These are phyloP conservation scores for Drosophila nasuta DNA, from an alignment of 1,140 invertebrate genomes.

Conservation along the genomic window DNA sequence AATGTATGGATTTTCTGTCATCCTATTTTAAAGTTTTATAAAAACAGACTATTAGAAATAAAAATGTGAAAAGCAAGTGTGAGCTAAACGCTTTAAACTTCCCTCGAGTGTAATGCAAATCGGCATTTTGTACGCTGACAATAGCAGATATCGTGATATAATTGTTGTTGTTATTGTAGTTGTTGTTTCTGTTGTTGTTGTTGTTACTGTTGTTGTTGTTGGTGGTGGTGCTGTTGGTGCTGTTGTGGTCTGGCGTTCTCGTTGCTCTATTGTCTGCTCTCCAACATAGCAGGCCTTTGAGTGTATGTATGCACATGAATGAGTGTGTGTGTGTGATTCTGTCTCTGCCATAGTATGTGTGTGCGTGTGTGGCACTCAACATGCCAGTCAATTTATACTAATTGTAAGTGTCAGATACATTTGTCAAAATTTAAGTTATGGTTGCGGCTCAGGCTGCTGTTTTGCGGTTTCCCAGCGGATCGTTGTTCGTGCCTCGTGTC, in stretches of 20 bases:
- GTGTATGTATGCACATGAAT: slow-evolving; percentile 11
- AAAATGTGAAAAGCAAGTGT: neutral
- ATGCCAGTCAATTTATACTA: slow-evolving; percentile 82
- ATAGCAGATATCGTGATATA: slow-evolving; percentile 82
- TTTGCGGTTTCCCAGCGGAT: slow-evolving; percentile 57
- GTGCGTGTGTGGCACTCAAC: slow-evolving; percentile 75
- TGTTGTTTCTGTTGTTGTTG: slow-evolving; percentile 21
- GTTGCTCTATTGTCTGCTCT: slow-evolving; percentile 72
- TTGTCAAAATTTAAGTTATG: slow-evolving; percentile 83
- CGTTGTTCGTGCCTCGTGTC: slow-evolving; percentile 37
- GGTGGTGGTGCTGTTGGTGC: slow-evolving; percentile 20
- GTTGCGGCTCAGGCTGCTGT: slow-evolving; percentile 63
- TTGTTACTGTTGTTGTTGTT: slow-evolving; percentile 63
- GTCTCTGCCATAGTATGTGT: slow-evolving; percentile 38
- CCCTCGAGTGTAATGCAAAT: slow-evolving; percentile 74
- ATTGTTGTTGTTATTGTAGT: slow-evolving; percentile 54
- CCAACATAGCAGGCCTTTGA: slow-evolving; percentile 55
- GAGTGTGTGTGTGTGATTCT: slow-evolving; percentile 25
- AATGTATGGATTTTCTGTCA: too few relatives aligned
- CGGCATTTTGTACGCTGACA: slow-evolving; percentile 79
- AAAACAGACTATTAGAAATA: neutral
- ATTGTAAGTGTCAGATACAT: slow-evolving; percentile 83
- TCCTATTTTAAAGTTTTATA: neutral
- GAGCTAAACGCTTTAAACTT: slow-evolving; percentile 36
- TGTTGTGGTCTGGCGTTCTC: slow-evolving; percentile 58